Evolutionary conservation across 2,113 vertebrate species (phyloP).

Genomic region (Larimichthys crocea): DNA sequence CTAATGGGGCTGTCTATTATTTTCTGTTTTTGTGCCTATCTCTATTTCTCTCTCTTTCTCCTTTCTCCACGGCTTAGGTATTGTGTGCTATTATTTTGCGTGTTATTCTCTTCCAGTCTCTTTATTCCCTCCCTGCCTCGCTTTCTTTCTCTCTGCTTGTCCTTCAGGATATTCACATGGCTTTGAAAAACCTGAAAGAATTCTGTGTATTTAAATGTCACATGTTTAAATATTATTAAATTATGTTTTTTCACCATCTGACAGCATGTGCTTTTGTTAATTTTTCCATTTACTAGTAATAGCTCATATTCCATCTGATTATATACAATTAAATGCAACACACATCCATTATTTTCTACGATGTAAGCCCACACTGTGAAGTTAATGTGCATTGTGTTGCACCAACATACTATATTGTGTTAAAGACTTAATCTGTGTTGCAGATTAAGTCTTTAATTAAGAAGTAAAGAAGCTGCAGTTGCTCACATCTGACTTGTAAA

Average conservation of each 20-base stretch:
- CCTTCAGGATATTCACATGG: constrained; percentile 10
- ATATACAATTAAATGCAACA: not conserved
- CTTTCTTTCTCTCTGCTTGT: constrained; percentile 21
- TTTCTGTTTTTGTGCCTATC: constrained; percentile 57
- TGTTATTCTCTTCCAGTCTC: constrained; percentile 15
- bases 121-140: constrained; percentile 30
- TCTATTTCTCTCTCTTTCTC: constrained; percentile 31
- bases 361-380: no score
- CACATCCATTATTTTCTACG: no score
- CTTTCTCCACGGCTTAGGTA: constrained; percentile 38
- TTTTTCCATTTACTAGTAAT: not conserved
- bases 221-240: not conserved
- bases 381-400: not conserved
- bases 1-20: constrained; percentile 71
- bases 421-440: not conserved
- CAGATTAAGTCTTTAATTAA: no score
- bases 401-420: not conserved
- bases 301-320: not conserved
- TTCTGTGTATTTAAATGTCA: not conserved
- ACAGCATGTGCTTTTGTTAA: not conserved
- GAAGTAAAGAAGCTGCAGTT: not conserved
- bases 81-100: constrained; percentile 39
- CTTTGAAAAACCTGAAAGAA: constrained; percentile 7
- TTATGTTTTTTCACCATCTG: constrained; percentile 13
- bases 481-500: not conserved